A percentile compares a stretch with the other conserved stretches of the same genome.
These are phyloP conservation scores for Pseudomyrmex flavicornis DNA, from an alignment of 1,140 invertebrate genomes.

Conservation along the genomic window DNA sequence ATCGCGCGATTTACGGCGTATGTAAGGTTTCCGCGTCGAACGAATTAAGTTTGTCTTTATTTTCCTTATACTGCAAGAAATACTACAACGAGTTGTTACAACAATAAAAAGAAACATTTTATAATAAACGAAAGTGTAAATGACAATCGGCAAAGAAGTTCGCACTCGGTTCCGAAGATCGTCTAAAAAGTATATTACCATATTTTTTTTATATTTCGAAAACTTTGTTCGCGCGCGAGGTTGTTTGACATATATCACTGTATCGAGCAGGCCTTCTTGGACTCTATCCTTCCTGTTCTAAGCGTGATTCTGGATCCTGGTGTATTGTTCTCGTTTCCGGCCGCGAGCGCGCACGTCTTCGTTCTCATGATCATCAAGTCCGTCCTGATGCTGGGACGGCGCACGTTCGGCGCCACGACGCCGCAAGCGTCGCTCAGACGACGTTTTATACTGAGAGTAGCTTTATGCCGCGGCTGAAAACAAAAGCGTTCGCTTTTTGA, in stretches of 20 bases:
- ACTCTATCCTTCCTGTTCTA: slow-evolving; percentile 69
- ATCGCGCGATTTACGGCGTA: neutral
- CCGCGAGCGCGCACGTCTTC: slow-evolving; percentile 90
- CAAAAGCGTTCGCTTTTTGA: slow-evolving; percentile 72
- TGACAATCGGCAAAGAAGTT: neutral
- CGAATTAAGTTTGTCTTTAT: slow-evolving; percentile 8
- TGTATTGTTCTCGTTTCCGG: slow-evolving; percentile 82
- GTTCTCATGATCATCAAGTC: slow-evolving; percentile 94
- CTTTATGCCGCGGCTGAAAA: slow-evolving; percentile 89
- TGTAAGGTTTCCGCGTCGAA: slow-evolving; percentile 4
- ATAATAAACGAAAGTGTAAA: neutral
- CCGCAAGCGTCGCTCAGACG: slow-evolving; percentile 93
- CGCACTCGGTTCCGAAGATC: slow-evolving; percentile 63
- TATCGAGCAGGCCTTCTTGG: slow-evolving; percentile 77
- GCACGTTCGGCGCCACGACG: slow-evolving; percentile 93
- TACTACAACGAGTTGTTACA: neutral
- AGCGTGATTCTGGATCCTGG: slow-evolving; percentile 79
- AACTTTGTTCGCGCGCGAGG: slow-evolving; percentile 33
- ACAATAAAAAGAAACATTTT: neutral
- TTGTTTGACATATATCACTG: slow-evolving; percentile 75
- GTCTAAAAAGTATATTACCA: slow-evolving; percentile 12
- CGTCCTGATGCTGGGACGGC: slow-evolving; percentile 93
- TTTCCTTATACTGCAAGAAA: slow-evolving; percentile 1
- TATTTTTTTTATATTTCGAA: slow-evolving; percentile 36
- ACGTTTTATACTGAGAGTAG: slow-evolving; percentile 91